Evolutionary conservation across 2,113 vertebrate genomes (phyloP).

Genomic region (Paratilapia polleni): DNA sequence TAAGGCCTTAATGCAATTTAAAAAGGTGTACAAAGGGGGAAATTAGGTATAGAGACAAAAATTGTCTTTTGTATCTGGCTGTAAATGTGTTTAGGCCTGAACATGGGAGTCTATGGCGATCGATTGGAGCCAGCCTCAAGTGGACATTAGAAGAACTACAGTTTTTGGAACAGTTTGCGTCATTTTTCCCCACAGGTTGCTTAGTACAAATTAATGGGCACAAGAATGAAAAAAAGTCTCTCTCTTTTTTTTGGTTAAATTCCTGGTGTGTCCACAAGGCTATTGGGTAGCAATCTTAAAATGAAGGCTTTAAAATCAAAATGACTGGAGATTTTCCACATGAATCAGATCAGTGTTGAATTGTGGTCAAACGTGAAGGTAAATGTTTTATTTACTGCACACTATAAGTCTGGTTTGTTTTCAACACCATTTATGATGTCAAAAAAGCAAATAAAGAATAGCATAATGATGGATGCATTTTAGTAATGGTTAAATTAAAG

Average conservation of each 20-base stretch:
- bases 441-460: neutral
- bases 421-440: neutral
- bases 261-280: neutral
- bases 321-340: accelerated
- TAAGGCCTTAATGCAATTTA: neutral
- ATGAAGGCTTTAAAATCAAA: neutral
- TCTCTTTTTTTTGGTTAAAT: neutral
- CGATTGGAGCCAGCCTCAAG: neutral
- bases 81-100: neutral
- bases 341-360: no score
- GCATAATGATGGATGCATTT: accelerated
- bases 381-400: no score
- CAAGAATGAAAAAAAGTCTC: no score
- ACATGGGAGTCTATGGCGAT: neutral
- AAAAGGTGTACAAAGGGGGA: neutral
- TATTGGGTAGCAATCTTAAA: neutral
- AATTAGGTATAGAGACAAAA: no score
- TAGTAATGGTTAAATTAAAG: accelerated
- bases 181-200: neutral
- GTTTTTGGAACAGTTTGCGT: neutral
- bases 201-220: no score
- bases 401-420: neutral
- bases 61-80: neutral
- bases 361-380: neutral
- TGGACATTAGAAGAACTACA: neutral